A percentile compares a stretch with the other conserved stretches of the same genome.
Evolutionary conservation across 1,140 invertebrate species (phyloP).

Genomic region (Heterodera carotae): DNA sequence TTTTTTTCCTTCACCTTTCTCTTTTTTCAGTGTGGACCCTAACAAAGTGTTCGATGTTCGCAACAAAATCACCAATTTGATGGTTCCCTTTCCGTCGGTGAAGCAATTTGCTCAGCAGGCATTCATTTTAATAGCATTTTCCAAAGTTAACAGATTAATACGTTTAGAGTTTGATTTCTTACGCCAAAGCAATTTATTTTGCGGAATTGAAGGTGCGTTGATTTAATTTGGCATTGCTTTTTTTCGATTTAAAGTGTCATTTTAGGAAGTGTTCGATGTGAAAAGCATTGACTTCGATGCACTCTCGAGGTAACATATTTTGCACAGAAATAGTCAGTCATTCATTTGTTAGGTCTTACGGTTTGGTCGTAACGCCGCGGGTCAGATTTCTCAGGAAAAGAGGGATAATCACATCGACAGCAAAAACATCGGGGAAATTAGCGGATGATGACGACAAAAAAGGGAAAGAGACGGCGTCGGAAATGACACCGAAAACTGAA

Average conservation of each 20-base stretch:
- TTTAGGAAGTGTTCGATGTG: conserved; percentile 55
- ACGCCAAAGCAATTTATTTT: conserved; percentile 56
- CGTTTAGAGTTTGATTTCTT: conserved; percentile 57
- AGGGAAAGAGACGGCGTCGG: not conserved
- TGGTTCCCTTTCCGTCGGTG: conserved; percentile 51
- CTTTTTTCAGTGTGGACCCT: conserved; percentile 51
- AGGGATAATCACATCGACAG: conserved; percentile 32
- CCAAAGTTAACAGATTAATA: not conserved
- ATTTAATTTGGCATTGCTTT: too few relatives aligned
- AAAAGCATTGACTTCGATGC: conserved; percentile 57
- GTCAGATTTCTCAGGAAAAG: conserved; percentile 56
- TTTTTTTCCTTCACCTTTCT: conserved; percentile 16
- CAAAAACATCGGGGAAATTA: conserved; percentile 34
- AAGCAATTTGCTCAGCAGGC: conserved; percentile 61
- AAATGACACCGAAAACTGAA: not conserved
- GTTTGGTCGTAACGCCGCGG: conserved; percentile 57
- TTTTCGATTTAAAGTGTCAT: not conserved
- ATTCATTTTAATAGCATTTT: conserved; percentile 31
- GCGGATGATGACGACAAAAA: too few relatives aligned
- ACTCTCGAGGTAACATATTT: conserved; percentile 37
- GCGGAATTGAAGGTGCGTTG: conserved; percentile 51
- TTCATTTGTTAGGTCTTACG: conserved; percentile 55
- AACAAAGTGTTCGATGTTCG: conserved; percentile 51
- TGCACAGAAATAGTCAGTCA: not conserved
- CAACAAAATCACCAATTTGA: conserved; percentile 48